Evolutionary conservation across 2,113 vertebrate species (phyloP).

Genomic region (Oncorhynchus keta): DNA sequence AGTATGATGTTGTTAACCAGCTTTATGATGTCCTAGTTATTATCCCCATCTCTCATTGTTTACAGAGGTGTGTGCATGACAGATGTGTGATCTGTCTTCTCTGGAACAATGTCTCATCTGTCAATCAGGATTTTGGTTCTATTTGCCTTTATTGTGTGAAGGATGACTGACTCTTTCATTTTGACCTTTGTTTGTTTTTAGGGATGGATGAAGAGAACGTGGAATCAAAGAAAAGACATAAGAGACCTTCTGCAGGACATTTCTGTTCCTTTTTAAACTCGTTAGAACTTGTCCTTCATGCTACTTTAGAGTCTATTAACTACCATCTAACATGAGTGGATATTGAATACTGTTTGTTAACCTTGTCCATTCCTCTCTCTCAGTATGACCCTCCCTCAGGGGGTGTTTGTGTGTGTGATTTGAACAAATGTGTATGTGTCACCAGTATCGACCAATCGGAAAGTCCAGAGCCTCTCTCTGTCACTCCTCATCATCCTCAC

Average conservation of each 20-base stretch:
- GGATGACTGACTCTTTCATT: no score
- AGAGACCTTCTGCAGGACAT: neutral
- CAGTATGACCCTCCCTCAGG: conserved; percentile 46
- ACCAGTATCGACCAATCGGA: conserved; percentile 50
- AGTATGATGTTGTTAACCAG: neutral
- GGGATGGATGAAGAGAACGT: neutral
- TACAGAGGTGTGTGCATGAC: no score
- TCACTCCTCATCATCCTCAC: conserved; percentile 49
- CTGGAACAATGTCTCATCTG: no score
- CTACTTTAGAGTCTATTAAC: neutral
- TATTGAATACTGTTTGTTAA: conserved; percentile 54
- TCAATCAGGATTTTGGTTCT: neutral
- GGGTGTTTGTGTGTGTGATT: conserved; percentile 2
- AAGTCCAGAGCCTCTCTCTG: conserved; percentile 35
- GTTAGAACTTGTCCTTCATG: neutral
- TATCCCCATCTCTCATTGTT: neutral
- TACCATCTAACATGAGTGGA: neutral
- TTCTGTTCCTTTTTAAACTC: neutral
- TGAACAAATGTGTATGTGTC: neutral
- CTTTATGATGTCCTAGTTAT: neutral
- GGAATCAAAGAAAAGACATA: neutral
- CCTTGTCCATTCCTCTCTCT: conserved; percentile 47
- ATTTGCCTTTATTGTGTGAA: neutral
- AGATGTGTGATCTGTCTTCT: neutral
- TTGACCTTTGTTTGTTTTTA: neutral